phyloP scores from a whole-genome alignment of 2,888 invertebrate species.

The Pollenia labialis region DNA sequence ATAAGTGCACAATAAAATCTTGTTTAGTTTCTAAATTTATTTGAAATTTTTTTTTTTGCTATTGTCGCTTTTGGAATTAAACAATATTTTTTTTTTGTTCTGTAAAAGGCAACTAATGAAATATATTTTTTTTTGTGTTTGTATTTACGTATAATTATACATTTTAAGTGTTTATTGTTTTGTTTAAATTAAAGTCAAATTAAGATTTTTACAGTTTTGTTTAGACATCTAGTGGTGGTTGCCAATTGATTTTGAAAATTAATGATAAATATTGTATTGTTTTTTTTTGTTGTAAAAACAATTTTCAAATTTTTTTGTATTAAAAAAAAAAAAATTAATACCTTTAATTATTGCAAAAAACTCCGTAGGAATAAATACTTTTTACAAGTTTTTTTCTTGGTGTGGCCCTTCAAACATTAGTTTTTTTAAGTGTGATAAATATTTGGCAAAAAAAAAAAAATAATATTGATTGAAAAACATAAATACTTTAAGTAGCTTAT shows the following conservation, averaged over 20 bases:
- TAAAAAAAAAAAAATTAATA: too few species aligned
- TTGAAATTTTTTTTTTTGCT: background rate
- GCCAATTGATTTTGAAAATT: background rate
- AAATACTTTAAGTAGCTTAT: background rate
- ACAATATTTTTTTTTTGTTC: conserved; percentile 7
- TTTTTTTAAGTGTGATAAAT: too few species aligned
- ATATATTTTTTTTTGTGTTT: background rate
- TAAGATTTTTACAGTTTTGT: conserved; percentile 33
- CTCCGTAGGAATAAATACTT: too few species aligned
- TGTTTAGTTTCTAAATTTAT: background rate
- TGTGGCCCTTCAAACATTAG: too few species aligned
- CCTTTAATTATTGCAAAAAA: too few species aligned
- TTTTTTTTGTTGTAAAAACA: too few species aligned
- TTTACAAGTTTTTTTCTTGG: too few species aligned
- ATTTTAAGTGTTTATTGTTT: background rate
- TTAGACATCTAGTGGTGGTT: background rate
- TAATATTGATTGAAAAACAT: background rate
- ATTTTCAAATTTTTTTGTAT: too few species aligned
- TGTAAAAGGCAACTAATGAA: conserved; percentile 53
- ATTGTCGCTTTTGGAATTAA: background rate
- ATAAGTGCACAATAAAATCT: background rate
- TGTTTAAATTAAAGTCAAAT: conserved; percentile 42
- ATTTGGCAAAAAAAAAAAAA: too few species aligned
- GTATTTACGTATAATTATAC: conserved; percentile 20
- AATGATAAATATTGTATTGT: background rate